Base-by-base conservation (phyloP, 2,797 vertebrate genomes). In the Microctenopoma steveboyesi region DNA sequence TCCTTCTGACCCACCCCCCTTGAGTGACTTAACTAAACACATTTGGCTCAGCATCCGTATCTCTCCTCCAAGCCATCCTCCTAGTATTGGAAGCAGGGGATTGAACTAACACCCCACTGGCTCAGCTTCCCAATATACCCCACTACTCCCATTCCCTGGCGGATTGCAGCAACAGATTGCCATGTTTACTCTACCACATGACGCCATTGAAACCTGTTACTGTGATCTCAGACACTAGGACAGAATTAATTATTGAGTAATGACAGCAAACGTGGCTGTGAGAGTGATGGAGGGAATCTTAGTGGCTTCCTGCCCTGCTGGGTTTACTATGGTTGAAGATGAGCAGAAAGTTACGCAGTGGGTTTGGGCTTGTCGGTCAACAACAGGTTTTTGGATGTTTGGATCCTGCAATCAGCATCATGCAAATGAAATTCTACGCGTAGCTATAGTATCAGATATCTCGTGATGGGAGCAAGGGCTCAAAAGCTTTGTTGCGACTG, bases 121-220 rank as follows among this genome's bases (percentile, higher is more conserved):
- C 90, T 88, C 78, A 18, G 87, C 70, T 84, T 91, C 84, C 86
- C 90, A 86, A 68, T 74, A 86, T 89, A 88, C 89, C 91, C 92
- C 89, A 88, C 79, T 90, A 89, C 87, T 88, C 87, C 82, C 61
- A 54, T 81, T 92, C 92, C 89, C 91, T 90, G 92, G 90, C 87
- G 91, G 89, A 90, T 91, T 89, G 87, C 91, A 93, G 93, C 93
- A 94, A 95, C 94, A 95, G 93, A 94, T 94, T 94, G 93, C 86
- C 89, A 86, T 94, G 94, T 94, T 94, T 95, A 94, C 94, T 92
- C 93, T 92, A 91, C 89, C 91, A 93, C 92, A 91, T 92, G 93
- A 94, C 89, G 90, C 93, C 90, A 92, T 93, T 89, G 92, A 93
- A 95, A 94, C 93, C 93, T 94, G 93, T 93, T 93, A 95, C 93